Percentiles rank a stretch among this genome's conserved stretches.
These are phyloP conservation scores for Ceratina australensis DNA, from an alignment of 1,140 invertebrate genomes.

Conservation along the genomic window DNA sequence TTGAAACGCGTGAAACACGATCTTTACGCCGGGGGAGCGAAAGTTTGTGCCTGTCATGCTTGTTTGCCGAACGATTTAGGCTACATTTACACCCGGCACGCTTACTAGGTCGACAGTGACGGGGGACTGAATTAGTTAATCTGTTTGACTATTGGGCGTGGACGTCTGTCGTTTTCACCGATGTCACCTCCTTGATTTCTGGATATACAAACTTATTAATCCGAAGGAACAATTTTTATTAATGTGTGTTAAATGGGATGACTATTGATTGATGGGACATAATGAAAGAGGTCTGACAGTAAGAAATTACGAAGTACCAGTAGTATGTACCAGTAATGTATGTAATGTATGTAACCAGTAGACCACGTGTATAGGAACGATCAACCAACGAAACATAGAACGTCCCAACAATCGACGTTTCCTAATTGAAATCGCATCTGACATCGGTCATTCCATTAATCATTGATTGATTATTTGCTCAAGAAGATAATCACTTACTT, in stretches of 20 bases:
- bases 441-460: slow-evolving; percentile 43
- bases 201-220: neutral
- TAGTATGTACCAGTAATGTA: no score
- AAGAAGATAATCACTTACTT: slow-evolving; percentile 45
- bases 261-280: no score
- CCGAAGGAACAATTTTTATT: no score
- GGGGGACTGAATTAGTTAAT: slow-evolving; percentile 15
- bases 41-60: slow-evolving; percentile 18
- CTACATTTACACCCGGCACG: neutral
- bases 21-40: neutral
- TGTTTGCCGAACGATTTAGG: slow-evolving; percentile 30
- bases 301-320: no score
- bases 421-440: slow-evolving; percentile 38
- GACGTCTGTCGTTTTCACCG: neutral
- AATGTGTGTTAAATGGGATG: no score
- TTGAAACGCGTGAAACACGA: slow-evolving; percentile 19
- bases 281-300: no score
- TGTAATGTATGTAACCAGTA: neutral
- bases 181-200: no score
- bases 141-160: slow-evolving; percentile 5
- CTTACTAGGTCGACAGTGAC: neutral
- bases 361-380: slow-evolving; percentile 38
- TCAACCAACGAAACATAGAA: slow-evolving; percentile 32
- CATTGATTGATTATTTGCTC: slow-evolving; percentile 48
- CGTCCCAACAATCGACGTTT: no score